Base-by-base conservation (phyloP, 2,888 invertebrate genomes). In the Diogma glabrata region DNA sequence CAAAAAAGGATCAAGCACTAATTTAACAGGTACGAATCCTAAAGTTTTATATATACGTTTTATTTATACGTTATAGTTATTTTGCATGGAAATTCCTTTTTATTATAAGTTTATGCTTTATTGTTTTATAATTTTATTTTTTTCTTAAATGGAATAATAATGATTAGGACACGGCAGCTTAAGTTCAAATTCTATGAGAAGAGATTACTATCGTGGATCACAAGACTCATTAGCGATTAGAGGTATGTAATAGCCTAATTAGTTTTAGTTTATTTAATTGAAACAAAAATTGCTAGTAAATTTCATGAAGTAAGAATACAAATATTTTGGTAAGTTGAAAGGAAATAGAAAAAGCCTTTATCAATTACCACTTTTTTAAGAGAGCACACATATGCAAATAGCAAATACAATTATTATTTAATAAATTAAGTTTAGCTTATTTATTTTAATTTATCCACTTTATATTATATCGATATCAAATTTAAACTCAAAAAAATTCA, bases 201-300 rank as follows among this genome's bases (percentile, higher is more conserved):
- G 89, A 69, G 89, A 90, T 75, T 89, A 87, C 79, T 89, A 87
- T 77, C 81, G 87, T 75, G 89, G 90, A 69, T 90, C 89, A 59
- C 89, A 89, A 77, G 90, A 90, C 76, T 87, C 87, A 71, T 78
- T 90, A 64, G 85, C 86, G 62, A 75, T 85, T 66, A 76, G 84
- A 79, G 87, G 87, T 85, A 77, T 75, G 36, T 55, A 56, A 57
- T 55, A 12, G 6, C 54, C 53, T 58, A 55, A 58, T 57, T 55
- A 59, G 57, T 51, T 55, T 51, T 45, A 43, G 24, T 24, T 24
- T 24, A 7, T 24, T 24, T 24, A 7, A 24, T 24, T 24, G 6
- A 24, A 24, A 24, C 24, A 24, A 6, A 24, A 24, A 24, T 7
- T 24, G 7, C 5, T 24, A 7, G 6, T 7, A 24, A 24, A 9